Evolutionary conservation across 1,140 invertebrate species (phyloP), one percentile per base, ranked within the genome.

Genomic region (Tetraneura akinire): DNA sequence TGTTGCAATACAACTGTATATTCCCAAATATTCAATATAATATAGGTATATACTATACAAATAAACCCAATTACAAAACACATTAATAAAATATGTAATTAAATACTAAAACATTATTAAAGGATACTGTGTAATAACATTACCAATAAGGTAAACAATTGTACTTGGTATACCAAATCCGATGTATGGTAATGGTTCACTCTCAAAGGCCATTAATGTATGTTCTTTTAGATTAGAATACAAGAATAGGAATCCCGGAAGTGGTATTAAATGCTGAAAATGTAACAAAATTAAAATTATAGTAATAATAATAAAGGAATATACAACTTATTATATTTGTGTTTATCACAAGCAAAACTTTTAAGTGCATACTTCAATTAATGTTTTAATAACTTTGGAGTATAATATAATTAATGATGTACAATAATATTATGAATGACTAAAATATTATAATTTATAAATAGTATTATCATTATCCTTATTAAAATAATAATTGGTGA

Each of bases 51-150:
- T 37, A 42, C 13, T 21, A 11, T 14, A 21, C 64, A 37, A 13
- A 66, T 26, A 32, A n/a, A 3, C 18, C n/a, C 5, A 8, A n/a
- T 1, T 1, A 45, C 10, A 66, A 14, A 21, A 0, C 9, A 62
- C 32, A 51, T 51, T n/a, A 26, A 18, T 42, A 62, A 62, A 26
- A 57, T 18, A 8, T 37, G 18, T 16, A n/a, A n/a, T n/a, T 23
- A 32, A 78, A 45, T 11, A 42, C 10, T 37, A 71, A 80, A 81
- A 60, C 2, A 42, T 57, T 16, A 80, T 55, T 10, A 86, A 87
- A 87, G 86, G 86, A 89, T 95, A 98, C 90, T 98, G 97, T 11
- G 96, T 95, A 0, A 97, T 81, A 23, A 95, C 91, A 86, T 98
- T 98, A 60, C 92, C 91, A 70, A 94, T 84, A 53, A 99, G 87